Percentiles rank a stretch among this genome's conserved stretches.
These are phyloP conservation scores for Melospiza melodia DNA, from an alignment of 2,113 vertebrate species.

Conservation along the genomic window DNA sequence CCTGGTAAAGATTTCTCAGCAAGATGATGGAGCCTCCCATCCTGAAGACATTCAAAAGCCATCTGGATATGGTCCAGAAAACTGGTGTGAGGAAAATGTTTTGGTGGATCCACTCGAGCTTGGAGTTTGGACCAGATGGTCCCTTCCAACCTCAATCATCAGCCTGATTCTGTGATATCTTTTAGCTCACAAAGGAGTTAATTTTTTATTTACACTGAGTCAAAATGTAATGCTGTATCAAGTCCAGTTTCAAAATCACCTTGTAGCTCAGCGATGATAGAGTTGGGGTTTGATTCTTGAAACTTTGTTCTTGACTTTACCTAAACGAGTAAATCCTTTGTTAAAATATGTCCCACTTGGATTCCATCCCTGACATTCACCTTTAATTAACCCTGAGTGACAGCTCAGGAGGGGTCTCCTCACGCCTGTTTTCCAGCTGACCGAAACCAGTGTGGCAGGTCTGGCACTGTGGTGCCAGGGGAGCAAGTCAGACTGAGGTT, in stretches of 20 bases:
- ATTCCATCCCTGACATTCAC: neutral
- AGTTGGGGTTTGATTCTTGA: neutral
- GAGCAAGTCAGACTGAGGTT: neutral
- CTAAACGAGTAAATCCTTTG: neutral
- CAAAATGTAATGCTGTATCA: neutral
- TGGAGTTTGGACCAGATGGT: neutral
- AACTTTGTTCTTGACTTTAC: neutral
- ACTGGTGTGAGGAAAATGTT: neutral
- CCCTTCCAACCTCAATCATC: neutral
- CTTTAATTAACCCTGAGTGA: neutral
- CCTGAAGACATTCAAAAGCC: neutral
- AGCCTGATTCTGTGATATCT: neutral
- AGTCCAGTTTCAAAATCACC: neutral
- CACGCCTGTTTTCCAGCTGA: neutral
- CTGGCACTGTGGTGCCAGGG: neutral
- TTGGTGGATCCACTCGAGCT: neutral
- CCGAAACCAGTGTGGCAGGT: neutral
- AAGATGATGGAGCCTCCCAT: neutral
- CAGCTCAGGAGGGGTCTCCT: fast-evolving
- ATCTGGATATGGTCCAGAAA: neutral
- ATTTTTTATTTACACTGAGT: neutral
- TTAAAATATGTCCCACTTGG: neutral
- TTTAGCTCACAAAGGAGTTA: neutral
- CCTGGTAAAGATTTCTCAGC: neutral
- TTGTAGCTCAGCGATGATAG: neutral